These are phyloP conservation scores for Corapipo altera DNA, from an alignment of 2,113 vertebrate genomes.

Conservation along the genomic window DNA sequence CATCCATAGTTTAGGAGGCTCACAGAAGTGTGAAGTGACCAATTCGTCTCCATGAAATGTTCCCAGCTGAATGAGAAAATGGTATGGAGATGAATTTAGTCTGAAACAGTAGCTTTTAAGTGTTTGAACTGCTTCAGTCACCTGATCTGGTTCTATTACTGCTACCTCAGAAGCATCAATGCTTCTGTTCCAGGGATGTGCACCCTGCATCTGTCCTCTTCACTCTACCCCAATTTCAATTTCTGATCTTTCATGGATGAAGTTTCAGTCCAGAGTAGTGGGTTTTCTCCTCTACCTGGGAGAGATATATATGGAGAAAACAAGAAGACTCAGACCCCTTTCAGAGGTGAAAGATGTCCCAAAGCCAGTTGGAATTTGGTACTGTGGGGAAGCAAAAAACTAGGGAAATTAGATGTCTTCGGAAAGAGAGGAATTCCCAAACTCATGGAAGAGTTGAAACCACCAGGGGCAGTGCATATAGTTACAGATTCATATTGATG, in stretches of 20 bases:
- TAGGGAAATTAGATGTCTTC: not conserved
- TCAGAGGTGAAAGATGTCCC: not conserved
- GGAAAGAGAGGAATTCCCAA: not conserved
- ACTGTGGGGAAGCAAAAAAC: accelerated
- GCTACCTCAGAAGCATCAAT: not conserved
- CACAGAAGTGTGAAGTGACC: conserved; percentile 33
- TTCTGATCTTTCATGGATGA: not conserved
- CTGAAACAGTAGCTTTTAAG: not conserved
- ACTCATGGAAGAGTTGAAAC: accelerated
- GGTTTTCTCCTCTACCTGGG: not conserved
- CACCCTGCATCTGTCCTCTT: not conserved
- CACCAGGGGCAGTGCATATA: accelerated
- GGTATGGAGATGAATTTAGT: not conserved
- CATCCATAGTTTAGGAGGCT: conserved; percentile 19
- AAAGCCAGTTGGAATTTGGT: not conserved
- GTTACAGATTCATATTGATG: not conserved
- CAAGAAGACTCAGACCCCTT: accelerated
- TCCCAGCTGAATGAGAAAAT: not conserved
- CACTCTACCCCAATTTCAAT: accelerated
- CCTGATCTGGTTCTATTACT: not conserved
- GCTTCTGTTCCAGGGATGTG: not conserved
- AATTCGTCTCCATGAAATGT: not conserved
- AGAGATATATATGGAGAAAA: not conserved
- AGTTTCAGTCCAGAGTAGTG: not conserved
- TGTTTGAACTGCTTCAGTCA: not conserved